A percentile compares a stretch with the other conserved stretches of the same genome.
These are phyloP conservation scores for Knipowitschia caucasica DNA, from an alignment of 2,797 vertebrate species.

Conservation along the genomic window DNA sequence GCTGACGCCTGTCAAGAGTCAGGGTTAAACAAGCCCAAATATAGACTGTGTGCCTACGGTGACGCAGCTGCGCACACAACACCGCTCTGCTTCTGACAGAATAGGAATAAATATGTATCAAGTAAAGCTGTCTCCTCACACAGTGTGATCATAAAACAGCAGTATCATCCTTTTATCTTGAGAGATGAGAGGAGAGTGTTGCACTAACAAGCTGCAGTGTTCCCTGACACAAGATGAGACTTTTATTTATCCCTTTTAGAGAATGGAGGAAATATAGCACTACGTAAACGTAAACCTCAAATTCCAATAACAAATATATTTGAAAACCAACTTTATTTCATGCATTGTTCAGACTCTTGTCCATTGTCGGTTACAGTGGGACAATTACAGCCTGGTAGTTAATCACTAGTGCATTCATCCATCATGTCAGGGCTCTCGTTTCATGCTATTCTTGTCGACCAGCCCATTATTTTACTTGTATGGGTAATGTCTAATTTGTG, in stretches of 20 bases:
- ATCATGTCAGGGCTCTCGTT: no score
- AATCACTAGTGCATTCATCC: no score
- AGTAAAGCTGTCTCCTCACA: neutral
- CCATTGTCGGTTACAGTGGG: no score
- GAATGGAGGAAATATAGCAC: neutral
- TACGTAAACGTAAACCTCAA: neutral
- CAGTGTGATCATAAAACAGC: neutral
- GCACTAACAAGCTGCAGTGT: no score
- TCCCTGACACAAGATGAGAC: neutral
- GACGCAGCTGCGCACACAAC: neutral
- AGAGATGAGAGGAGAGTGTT: neutral
- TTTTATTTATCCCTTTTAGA: neutral
- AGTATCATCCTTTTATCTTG: neutral
- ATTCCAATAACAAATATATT: neutral
- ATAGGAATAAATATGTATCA: neutral
- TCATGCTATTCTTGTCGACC: no score
- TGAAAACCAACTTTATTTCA: neutral
- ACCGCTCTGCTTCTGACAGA: neutral
- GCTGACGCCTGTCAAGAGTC: constrained; percentile 1
- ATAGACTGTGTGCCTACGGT: neutral
- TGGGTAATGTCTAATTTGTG: no score
- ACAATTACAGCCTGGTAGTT: no score
- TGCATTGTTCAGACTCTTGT: neutral
- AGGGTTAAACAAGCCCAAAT: constrained; percentile 5
- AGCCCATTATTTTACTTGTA: no score